Evolutionary conservation across 2,888 invertebrate genomes (phyloP), one percentile per base, ranked within the genome.

Genomic region (Alentia gelatinosa): DNA sequence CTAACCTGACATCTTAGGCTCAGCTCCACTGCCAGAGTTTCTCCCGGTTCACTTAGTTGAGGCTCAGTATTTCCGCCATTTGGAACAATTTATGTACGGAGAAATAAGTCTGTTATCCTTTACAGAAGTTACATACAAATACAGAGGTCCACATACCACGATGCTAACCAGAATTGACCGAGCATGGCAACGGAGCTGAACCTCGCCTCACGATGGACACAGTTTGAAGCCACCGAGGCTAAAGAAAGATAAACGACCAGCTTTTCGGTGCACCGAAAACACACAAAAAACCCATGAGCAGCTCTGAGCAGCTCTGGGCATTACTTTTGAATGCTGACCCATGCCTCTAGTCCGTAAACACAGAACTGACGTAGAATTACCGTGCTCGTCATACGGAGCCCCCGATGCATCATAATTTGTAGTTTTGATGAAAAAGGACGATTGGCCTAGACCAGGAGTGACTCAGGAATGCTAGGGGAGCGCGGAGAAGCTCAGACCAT

Each of bases 371-470:
- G 68, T 30, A 26, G 68, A 26, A 68, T 68, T 19, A 68, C 1
- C 33, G 30, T 12, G 26, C 68, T 68, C 33, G 23, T 79, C 79
- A 37, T 79, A 9, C 19, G n/a, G 4, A 26, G 47, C 1, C 50
- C 19, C 47, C 30, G 7, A 47, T 42, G 47, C 47, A 86, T 47
- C 86, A 86, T 86, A 26, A 86, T 86, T 47, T 26, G 39, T 42
- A 30, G 47, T 26, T 1, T 5, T 86, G 86, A 86, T 86, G 86
- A 86, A 86, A 47, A 86, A 23, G n/a, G n/a, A 50, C 33, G 42
- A 42, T 47, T 19, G 33, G 26, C 47, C 5, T 26, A 7, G 42
- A 86, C 26, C 15, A 26, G 47, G 47, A 42, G 42, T 42, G 86
- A 86, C 86, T 30, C 23, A 50, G 47, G 86, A 30, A 86, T 35